Conservation (phyloP, 2,113 vertebrate genomes). For the Podarcis muralis region DNA sequence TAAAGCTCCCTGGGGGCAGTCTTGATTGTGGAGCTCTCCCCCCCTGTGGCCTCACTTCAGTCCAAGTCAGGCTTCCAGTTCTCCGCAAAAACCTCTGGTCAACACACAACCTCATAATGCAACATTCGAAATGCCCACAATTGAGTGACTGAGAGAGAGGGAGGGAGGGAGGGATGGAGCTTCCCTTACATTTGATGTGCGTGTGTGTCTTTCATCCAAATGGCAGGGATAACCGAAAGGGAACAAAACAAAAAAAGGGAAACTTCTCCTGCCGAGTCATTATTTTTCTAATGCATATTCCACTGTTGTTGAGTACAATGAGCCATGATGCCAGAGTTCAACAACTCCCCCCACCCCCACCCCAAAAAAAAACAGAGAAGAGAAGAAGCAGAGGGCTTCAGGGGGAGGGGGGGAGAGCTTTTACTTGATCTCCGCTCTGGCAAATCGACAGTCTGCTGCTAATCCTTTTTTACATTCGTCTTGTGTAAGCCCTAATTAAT, state of each 20-base stretch:
- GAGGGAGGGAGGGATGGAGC: background rate
- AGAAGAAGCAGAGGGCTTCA: background rate
- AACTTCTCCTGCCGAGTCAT: constrained; percentile 12
- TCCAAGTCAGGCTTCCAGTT: background rate
- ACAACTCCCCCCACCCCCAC: background rate
- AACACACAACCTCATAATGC: constrained; percentile 1
- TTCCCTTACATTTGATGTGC: background rate
- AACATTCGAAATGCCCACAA: constrained; percentile 18
- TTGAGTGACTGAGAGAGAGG: constrained; percentile 14
- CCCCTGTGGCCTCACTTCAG: background rate
- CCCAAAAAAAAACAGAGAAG: background rate
- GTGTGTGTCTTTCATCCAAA: background rate
- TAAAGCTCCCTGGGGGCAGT: background rate
- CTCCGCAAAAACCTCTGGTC: background rate
- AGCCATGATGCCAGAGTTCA: constrained; percentile 27
- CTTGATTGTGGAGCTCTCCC: background rate
- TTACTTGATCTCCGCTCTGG: background rate
- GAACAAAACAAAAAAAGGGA: background rate
- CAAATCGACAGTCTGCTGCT: constrained; percentile 39
- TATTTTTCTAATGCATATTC: constrained; percentile 16
- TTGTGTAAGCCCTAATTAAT: constrained; percentile 59
- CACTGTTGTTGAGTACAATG: constrained; percentile 8
- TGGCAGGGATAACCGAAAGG: background rate
- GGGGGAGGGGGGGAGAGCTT: background rate
- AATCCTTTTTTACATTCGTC: constrained; percentile 29